Evolutionary conservation across 2,888 invertebrate species (phyloP).

Genomic region (Cantharis rustica): DNA sequence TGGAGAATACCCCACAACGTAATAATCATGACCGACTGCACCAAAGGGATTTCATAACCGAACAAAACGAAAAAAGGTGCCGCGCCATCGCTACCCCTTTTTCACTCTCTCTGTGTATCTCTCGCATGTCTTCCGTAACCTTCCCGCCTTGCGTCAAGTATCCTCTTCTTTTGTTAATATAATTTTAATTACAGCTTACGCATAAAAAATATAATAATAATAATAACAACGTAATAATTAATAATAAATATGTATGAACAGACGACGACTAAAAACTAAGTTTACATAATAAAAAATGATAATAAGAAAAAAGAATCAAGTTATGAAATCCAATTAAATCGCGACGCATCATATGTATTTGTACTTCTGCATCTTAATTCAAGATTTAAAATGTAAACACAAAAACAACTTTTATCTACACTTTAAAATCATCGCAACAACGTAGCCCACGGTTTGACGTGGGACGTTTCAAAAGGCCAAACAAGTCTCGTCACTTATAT

Average conservation of each 20-base stretch:
- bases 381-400: constrained; percentile 21
- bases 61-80: constrained; percentile 11
- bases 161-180: constrained; percentile 20
- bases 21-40: constrained; percentile 49
- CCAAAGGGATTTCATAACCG: constrained; percentile 49
- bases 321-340: constrained; percentile 39
- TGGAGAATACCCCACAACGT: constrained; percentile 52
- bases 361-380: constrained; percentile 42
- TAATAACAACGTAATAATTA: constrained; percentile 8
- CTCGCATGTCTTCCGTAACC: background rate
- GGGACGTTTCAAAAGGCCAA: constrained; percentile 41
- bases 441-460: background rate
- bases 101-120: background rate
- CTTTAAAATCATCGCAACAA: background rate
- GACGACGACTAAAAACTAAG: background rate
- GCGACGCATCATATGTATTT: constrained; percentile 39
- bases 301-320: constrained; percentile 11
- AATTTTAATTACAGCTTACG: constrained; percentile 1
- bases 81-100: background rate
- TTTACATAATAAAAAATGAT: background rate
- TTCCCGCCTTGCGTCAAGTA: constrained; percentile 31
- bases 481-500: constrained; percentile 42
- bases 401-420: background rate
- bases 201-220: constrained; percentile 20
- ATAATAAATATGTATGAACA: constrained; percentile 21